Conservation (phyloP, 1,140 invertebrate genomes). For the Sitodiplosis mosellana region DNA sequence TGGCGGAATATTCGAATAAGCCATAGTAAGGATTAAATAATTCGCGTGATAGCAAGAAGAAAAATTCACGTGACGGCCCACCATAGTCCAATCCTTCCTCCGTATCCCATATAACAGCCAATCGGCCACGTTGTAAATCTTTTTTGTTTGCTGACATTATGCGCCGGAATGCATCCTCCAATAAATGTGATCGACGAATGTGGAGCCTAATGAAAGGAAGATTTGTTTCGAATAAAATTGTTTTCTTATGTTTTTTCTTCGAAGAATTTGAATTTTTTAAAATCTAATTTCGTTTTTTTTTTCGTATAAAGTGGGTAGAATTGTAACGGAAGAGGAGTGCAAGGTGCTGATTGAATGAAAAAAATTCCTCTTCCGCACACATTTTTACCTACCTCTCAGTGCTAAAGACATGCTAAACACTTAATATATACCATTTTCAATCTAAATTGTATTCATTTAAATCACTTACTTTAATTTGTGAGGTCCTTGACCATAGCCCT, state of each 20-base stretch:
- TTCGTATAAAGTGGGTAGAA: too few relatives aligned
- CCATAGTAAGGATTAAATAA: constrained; percentile 97
- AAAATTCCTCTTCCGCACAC: too few relatives aligned
- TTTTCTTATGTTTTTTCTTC: too few relatives aligned
- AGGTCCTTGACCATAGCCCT: constrained; percentile 91
- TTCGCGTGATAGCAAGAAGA: constrained; percentile 88
- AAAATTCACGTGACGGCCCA: constrained; percentile 89
- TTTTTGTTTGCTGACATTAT: constrained; percentile 94
- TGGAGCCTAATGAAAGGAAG: constrained; percentile 48
- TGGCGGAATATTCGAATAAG: constrained; percentile 94
- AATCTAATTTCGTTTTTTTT: too few relatives aligned
- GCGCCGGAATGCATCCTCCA: constrained; percentile 91
- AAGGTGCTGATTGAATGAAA: too few relatives aligned
- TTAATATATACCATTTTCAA: too few relatives aligned
- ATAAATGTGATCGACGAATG: constrained; percentile 76
- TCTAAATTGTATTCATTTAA: too few relatives aligned
- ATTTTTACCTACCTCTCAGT: too few relatives aligned
- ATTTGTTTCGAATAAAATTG: not conserved
- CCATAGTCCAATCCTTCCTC: constrained; percentile 97
- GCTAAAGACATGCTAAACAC: not conserved
- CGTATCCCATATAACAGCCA: constrained; percentile 87
- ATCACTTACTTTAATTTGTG: constrained; percentile 78
- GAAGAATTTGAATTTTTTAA: constrained; percentile 1
- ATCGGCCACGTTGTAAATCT: constrained; percentile 83
- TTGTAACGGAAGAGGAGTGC: too few relatives aligned